A percentile compares a stretch with the other conserved stretches of the same genome.
These are phyloP conservation scores for Salminus brasiliensis DNA, from an alignment of 2,113 vertebrate genomes.

Conservation along the genomic window DNA sequence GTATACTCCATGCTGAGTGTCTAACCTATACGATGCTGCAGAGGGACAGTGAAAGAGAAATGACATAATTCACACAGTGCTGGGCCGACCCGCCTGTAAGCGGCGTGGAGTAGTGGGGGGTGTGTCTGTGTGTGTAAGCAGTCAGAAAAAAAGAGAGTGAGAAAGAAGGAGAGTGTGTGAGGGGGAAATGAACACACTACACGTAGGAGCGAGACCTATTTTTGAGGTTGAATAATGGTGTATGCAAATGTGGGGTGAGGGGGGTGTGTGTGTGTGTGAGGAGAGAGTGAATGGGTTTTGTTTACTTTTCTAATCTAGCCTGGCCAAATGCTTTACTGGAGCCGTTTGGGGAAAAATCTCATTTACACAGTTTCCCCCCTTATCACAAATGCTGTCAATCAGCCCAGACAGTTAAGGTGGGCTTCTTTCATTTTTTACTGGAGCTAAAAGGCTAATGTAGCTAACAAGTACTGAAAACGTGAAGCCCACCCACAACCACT, in stretches of 20 bases:
- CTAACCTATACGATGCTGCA: slow-evolving; percentile 39
- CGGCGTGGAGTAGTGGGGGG: neutral
- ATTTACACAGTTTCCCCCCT: too few species aligned
- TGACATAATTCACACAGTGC: slow-evolving; percentile 37
- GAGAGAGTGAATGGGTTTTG: neutral
- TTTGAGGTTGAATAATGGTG: slow-evolving; percentile 18
- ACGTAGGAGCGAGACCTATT: neutral
- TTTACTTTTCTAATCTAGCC: neutral
- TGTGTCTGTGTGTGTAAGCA: neutral
- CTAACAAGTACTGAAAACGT: too few species aligned
- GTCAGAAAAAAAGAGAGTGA: too few species aligned
- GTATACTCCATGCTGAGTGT: slow-evolving; percentile 48
- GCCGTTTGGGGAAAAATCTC: neutral
- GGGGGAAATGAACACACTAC: neutral
- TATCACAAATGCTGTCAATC: too few species aligned
- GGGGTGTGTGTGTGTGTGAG: too few species aligned
- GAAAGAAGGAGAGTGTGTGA: neutral
- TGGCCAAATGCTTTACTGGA: neutral
- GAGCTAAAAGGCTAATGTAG: too few species aligned
- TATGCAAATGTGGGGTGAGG: neutral
- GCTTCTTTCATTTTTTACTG: too few species aligned
- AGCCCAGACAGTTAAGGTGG: too few species aligned
- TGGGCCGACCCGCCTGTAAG: neutral
- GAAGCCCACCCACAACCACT: too few species aligned
- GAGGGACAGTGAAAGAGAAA: slow-evolving; percentile 43